These are phyloP conservation scores for Phaedon cochleariae DNA, from an alignment of 2,888 invertebrate species.

Conservation along the genomic window DNA sequence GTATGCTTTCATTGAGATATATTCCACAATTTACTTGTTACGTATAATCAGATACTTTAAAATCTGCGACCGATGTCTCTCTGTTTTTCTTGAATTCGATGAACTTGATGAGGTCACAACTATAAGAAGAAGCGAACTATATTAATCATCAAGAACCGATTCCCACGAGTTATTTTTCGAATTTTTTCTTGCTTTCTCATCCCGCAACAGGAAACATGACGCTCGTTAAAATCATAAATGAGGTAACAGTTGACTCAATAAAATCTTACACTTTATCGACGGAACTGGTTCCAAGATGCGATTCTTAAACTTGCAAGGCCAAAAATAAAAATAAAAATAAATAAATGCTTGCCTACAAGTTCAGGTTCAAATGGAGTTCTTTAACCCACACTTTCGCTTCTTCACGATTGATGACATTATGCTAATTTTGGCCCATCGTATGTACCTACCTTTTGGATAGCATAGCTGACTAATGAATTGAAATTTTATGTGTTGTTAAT, in stretches of 20 bases:
- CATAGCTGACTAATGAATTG: no score
- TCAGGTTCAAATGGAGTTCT: background rate
- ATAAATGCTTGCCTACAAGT: background rate
- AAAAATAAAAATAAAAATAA: conserved; percentile 6
- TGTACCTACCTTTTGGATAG: no score
- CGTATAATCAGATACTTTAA: no score
- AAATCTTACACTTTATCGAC: conserved; percentile 29
- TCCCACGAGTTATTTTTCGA: background rate
- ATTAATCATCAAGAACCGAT: background rate
- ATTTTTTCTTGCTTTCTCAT: background rate
- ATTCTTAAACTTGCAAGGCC: conserved; percentile 18
- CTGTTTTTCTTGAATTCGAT: background rate
- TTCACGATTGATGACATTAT: no score
- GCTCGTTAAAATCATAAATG: conserved; percentile 17
- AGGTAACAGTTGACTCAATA: conserved; percentile 37
- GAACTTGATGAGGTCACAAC: background rate
- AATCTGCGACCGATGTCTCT: background rate
- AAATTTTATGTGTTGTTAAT: no score
- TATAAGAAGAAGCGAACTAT: background rate
- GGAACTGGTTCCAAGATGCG: conserved; percentile 23
- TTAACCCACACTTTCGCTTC: background rate
- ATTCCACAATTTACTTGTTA: no score
- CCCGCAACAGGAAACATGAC: background rate
- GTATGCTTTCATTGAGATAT: no score
- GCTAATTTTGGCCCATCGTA: no score